phyloP scores from a whole-genome alignment of 2,113 vertebrate species.

The Melanerpes aurifrons region DNA sequence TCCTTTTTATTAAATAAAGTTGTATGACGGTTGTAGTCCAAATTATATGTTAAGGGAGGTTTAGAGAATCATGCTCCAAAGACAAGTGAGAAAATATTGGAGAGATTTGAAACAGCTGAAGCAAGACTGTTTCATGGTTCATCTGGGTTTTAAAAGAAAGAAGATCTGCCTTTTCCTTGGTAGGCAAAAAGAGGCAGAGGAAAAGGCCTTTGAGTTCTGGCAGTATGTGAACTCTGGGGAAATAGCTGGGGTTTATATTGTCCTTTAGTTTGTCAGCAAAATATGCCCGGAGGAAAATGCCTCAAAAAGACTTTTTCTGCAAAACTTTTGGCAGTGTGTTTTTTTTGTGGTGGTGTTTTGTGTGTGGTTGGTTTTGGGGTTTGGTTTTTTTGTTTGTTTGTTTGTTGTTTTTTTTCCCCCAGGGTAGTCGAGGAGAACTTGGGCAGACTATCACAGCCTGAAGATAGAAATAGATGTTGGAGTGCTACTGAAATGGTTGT shows the following conservation, averaged over 20 bases:
- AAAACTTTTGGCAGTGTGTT: slow-evolving; percentile 27
- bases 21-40: not conserved
- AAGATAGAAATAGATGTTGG: slow-evolving; percentile 46
- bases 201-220: slow-evolving; percentile 21
- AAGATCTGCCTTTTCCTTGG: not conserved
- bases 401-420: not conserved
- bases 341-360: too few species aligned
- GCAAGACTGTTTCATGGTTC: not conserved
- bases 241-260: slow-evolving; percentile 39
- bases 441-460: slow-evolving; percentile 4
- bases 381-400: not conserved
- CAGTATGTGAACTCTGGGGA: slow-evolving; percentile 37
- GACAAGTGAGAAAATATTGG: not conserved
- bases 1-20: not conserved
- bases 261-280: slow-evolving; percentile 61
- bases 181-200: not conserved
- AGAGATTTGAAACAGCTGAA: slow-evolving; percentile 13
- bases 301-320: slow-evolving; percentile 33
- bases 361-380: too few species aligned
- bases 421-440: slow-evolving; percentile 26
- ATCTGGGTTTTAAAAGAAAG: not conserved
- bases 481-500: slow-evolving; percentile 38
- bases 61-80: not conserved
- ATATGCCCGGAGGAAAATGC: slow-evolving; percentile 31
- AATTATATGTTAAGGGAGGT: not conserved